These are phyloP conservation scores for Hippocampus zosterae DNA, from an alignment of 2,113 vertebrate species.

Conservation along the genomic window DNA sequence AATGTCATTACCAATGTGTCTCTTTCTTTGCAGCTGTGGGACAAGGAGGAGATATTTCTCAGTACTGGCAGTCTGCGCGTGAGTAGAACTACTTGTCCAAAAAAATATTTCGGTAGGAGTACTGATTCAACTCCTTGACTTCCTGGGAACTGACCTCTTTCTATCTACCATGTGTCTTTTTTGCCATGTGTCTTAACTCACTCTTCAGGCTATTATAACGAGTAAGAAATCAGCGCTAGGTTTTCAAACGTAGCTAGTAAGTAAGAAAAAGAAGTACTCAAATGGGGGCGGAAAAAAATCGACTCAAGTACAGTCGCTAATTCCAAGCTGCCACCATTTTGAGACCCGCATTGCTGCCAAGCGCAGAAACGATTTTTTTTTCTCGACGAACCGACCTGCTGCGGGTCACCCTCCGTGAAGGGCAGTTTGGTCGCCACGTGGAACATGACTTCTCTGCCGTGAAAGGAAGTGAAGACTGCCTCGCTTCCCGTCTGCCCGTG, in stretches of 20 bases:
- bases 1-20: conserved; percentile 92
- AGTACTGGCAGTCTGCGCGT: background rate
- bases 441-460: conserved; percentile 86
- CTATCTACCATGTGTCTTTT: too few relatives aligned
- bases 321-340: background rate
- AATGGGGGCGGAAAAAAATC: too few relatives aligned
- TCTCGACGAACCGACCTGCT: conserved; percentile 73
- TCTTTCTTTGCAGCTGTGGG: conserved; percentile 83
- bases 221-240: too few relatives aligned
- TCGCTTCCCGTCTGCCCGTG: conserved; percentile 86
- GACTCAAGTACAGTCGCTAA: background rate
- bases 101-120: too few relatives aligned
- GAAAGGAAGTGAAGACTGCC: conserved; percentile 83
- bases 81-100: too few relatives aligned
- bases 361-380: background rate
- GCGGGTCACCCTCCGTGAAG: conserved; percentile 84
- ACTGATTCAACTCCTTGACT: too few relatives aligned
- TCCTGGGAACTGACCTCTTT: too few relatives aligned
- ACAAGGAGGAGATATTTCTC: background rate
- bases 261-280: too few relatives aligned
- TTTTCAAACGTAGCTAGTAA: too few relatives aligned
- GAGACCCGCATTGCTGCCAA: background rate
- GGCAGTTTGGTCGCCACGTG: conserved; percentile 88
- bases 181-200: too few relatives aligned
- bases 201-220: too few relatives aligned